phyloP scores from a whole-genome alignment of 1,140 invertebrate genomes.

The Drosophila sp. region DNA sequence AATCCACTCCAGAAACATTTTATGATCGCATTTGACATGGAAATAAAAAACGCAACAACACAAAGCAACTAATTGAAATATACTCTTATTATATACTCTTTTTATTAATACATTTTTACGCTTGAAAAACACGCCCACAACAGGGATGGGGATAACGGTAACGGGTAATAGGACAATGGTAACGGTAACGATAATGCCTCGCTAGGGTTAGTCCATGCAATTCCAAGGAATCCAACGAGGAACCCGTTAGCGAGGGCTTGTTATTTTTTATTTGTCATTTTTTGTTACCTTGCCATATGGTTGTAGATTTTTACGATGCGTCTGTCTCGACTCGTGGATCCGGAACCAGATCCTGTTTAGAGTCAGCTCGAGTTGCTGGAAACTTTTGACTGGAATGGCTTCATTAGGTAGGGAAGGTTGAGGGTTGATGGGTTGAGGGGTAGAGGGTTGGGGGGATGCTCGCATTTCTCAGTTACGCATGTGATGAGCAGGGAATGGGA shows the following conservation, averaged over 20 bases:
- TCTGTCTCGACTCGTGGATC: neutral
- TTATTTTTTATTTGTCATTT: constrained; percentile 82
- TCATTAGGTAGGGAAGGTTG: constrained; percentile 51
- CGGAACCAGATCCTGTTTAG: neutral
- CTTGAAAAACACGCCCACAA: constrained; percentile 40
- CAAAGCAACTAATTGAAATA: constrained; percentile 74
- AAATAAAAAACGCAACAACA: constrained; percentile 59
- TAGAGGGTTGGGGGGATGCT: neutral
- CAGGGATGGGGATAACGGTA: constrained; percentile 13
- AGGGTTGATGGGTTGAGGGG: neutral
- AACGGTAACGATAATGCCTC: constrained; percentile 60
- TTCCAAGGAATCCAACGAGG: constrained; percentile 7
- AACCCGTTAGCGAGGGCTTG: constrained; percentile 48
- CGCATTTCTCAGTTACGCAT: constrained; percentile 18
- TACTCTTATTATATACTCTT: constrained; percentile 53
- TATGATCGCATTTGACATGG: constrained; percentile 58
- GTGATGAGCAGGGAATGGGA: neutral
- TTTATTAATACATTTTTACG: constrained; percentile 58
- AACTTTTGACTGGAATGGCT: constrained; percentile 56
- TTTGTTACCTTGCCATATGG: constrained; percentile 80
- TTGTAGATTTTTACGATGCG: constrained; percentile 71
- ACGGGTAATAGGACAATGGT: constrained; percentile 37
- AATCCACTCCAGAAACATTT: constrained; percentile 61
- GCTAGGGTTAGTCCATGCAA: constrained; percentile 56
- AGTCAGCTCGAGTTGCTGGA: constrained; percentile 21